Evolutionary conservation across 2,113 vertebrate genomes (phyloP).

Genomic region (Rostratula benghalensis): DNA sequence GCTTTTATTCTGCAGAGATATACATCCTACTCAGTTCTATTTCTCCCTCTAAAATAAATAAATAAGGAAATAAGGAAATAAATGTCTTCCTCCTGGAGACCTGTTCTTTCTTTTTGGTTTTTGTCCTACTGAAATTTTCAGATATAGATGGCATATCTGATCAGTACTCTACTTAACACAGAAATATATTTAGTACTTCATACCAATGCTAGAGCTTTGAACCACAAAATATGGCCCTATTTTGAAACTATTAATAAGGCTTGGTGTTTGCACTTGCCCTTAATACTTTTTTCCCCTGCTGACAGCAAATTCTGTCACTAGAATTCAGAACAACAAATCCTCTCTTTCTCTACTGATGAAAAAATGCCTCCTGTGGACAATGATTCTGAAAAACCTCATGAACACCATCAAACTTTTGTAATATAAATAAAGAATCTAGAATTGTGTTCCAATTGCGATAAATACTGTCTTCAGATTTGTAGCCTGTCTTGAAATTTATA

Average conservation of each 20-base stretch:
- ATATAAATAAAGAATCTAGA: background rate
- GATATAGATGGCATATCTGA: background rate
- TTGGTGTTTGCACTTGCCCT: background rate
- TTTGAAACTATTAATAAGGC: background rate
- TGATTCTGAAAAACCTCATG: background rate
- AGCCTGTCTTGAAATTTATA: background rate
- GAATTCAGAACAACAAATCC: background rate
- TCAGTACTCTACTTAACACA: background rate
- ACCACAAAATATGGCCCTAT: background rate
- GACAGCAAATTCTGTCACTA: background rate
- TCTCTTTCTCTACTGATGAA: background rate
- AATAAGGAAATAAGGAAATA: no score
- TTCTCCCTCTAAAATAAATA: background rate
- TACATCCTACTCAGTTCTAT: background rate
- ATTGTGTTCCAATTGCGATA: background rate
- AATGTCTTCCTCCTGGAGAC: background rate
- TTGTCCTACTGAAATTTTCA: background rate
- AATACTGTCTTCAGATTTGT: background rate
- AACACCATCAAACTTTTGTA: background rate
- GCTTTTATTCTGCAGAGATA: background rate
- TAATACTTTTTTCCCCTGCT: background rate
- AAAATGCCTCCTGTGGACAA: background rate
- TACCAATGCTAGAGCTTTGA: background rate
- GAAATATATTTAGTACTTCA: background rate
- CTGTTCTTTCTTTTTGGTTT: background rate